Conservation (phyloP, 2,888 invertebrate genomes). For the Campaea margaritaria region DNA sequence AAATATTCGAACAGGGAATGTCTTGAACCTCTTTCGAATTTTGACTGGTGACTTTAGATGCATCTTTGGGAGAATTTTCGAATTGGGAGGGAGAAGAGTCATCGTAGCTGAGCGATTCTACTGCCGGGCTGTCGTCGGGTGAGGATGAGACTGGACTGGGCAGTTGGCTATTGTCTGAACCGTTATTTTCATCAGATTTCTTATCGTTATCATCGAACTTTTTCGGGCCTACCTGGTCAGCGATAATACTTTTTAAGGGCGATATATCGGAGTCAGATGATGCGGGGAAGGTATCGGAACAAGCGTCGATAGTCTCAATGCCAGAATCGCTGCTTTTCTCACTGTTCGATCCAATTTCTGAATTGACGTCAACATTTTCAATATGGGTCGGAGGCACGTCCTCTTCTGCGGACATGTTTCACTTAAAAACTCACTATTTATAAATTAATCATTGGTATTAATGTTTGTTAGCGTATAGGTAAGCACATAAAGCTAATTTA, state of each 20-base stretch:
- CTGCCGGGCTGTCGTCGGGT: slow-evolving; percentile 46
- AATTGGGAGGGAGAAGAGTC: slow-evolving; percentile 38
- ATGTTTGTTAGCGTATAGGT: slow-evolving; percentile 44
- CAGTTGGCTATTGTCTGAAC: slow-evolving; percentile 40
- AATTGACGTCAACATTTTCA: slow-evolving; percentile 66
- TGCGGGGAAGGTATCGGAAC: slow-evolving; percentile 49
- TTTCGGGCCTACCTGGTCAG: slow-evolving; percentile 28
- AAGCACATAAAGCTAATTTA: slow-evolving; percentile 30
- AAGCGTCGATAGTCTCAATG: slow-evolving; percentile 56
- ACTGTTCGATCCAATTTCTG: slow-evolving; percentile 58
- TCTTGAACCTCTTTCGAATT: slow-evolving; percentile 30
- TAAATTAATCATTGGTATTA: slow-evolving; percentile 47
- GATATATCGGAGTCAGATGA: slow-evolving; percentile 56
- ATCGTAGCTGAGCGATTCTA: slow-evolving; percentile 44
- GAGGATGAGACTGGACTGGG: slow-evolving; percentile 52
- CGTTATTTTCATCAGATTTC: slow-evolving; percentile 9
- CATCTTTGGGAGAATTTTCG: slow-evolving; percentile 45
- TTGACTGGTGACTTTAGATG: slow-evolving; percentile 31
- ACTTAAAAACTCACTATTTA: slow-evolving; percentile 43
- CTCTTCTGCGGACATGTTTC: slow-evolving; percentile 63
- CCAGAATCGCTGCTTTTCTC: slow-evolving; percentile 66
- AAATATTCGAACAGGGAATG: slow-evolving; percentile 3
- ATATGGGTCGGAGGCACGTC: slow-evolving; percentile 56
- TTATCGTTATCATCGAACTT: slow-evolving; percentile 6
- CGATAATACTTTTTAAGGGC: slow-evolving; percentile 47